These are phyloP conservation scores for Ispidina lecontei DNA, from an alignment of 2,797 vertebrate species.

Conservation along the genomic window DNA sequence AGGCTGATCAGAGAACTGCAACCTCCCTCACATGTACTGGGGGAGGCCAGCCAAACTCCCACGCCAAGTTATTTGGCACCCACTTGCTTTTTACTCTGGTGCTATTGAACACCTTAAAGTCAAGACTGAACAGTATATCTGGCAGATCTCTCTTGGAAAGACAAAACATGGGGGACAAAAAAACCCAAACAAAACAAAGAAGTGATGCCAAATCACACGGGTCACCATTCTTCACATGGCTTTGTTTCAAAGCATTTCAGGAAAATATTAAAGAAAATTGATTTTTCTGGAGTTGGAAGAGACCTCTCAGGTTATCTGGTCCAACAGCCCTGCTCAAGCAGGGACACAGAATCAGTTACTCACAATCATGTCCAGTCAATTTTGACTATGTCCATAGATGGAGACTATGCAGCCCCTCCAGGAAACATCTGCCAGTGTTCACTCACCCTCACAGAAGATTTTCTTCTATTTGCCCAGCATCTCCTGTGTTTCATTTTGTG, in stretches of 20 bases:
- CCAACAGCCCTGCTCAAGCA: neutral
- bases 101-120: neutral
- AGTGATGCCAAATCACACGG: neutral
- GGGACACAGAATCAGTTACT: neutral
- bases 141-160: neutral
- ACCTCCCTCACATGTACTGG: neutral
- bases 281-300: neutral
- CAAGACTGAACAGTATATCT: neutral
- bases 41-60: neutral
- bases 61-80: neutral
- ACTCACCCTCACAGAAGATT: rapidly evolving
- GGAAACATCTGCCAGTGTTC: neutral
- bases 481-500: neutral
- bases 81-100: neutral
- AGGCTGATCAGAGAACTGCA: neutral
- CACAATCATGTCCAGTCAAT: neutral
- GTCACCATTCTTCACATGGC: neutral
- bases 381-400: neutral
- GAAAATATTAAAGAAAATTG: neutral
- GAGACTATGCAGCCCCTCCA: neutral
- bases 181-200: neutral
- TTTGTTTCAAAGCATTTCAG: neutral
- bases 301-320: neutral
- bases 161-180: neutral
- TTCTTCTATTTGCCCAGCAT: rapidly evolving